A percentile compares a stretch with the other conserved stretches of the same genome.
Evolutionary conservation across 1,140 invertebrate species (phyloP).

Genomic region (Zaprionus vittiger): DNA sequence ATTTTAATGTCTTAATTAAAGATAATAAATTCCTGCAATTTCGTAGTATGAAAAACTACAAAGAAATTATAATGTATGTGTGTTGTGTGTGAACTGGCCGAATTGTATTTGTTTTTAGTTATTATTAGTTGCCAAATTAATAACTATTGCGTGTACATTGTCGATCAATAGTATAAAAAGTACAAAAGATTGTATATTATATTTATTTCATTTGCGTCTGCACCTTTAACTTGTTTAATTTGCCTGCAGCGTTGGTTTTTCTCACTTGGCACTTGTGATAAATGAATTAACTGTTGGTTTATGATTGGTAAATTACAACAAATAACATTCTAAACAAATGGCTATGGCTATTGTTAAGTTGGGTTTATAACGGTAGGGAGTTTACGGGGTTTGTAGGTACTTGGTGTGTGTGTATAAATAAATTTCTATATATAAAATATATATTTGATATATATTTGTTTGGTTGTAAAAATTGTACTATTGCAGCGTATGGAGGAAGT

Average conservation of each 20-base stretch:
- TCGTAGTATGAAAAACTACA: conserved; percentile 62
- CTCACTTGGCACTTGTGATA: conserved; percentile 74
- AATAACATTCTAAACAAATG: conserved; percentile 81
- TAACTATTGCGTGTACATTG: conserved; percentile 66
- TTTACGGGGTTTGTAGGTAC: conserved; percentile 73
- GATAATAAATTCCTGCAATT: conserved; percentile 78
- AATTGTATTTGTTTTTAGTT: conserved; percentile 54
- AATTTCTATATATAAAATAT: conserved; percentile 77
- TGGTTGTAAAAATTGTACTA: conserved; percentile 84
- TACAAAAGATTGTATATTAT: conserved; percentile 65
- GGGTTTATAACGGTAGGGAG: conserved; percentile 53
- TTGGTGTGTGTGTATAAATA: conserved; percentile 76
- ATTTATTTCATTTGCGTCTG: conserved; percentile 51
- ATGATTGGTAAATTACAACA: conserved; percentile 72
- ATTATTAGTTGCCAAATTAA: conserved; percentile 53
- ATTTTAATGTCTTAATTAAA: conserved; percentile 60
- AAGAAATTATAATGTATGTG: conserved; percentile 47
- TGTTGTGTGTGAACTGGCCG: conserved; percentile 49
- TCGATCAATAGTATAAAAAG: conserved; percentile 61
- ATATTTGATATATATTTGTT: conserved; percentile 79
- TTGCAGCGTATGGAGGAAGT: conserved; percentile 84
- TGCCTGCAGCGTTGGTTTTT: conserved; percentile 60
- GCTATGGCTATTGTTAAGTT: conserved; percentile 82
- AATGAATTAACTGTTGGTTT: conserved; percentile 9
- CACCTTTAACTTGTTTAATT: conserved; percentile 54